These are phyloP conservation scores for Diadophis punctatus DNA, from an alignment of 2,113 vertebrate species.

Conservation along the genomic window DNA sequence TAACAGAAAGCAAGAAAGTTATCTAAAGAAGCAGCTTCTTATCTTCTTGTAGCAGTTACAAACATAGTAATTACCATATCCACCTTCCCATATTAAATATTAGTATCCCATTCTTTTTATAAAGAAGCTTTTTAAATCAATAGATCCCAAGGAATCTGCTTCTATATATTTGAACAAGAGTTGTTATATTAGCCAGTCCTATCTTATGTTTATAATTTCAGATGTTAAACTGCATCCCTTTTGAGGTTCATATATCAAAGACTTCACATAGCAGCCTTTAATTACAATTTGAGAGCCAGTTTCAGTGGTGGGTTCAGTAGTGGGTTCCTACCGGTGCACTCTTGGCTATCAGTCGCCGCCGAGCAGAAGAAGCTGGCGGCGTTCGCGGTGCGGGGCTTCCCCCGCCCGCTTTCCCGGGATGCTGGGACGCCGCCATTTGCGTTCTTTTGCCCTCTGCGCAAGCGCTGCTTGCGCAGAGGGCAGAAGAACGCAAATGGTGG, in stretches of 20 bases:
- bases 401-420: too few relatives aligned
- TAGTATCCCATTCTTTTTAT: not conserved
- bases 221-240: not conserved
- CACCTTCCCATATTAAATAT: not conserved
- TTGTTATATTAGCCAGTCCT: not conserved
- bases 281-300: not conserved
- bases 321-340: too few relatives aligned
- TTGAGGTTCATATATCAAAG: not conserved
- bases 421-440: too few relatives aligned
- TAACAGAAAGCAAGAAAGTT: not conserved
- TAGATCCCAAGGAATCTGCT: not conserved
- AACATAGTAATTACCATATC: not conserved
- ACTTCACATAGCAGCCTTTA: not conserved
- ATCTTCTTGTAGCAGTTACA: not conserved
- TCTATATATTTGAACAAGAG: not conserved
- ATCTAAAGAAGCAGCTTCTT: not conserved
- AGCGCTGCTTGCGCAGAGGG: too few relatives aligned
- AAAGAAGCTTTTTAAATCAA: not conserved
- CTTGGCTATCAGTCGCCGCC: too few relatives aligned
- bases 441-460: too few relatives aligned
- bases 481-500: too few relatives aligned
- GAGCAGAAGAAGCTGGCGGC: too few relatives aligned
- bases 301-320: too few relatives aligned
- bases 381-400: too few relatives aligned
- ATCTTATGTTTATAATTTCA: not conserved